Evolutionary conservation across 2,888 invertebrate species (phyloP), one percentile per base, ranked within the genome.

Genomic region (Pseudococcus viburni): DNA sequence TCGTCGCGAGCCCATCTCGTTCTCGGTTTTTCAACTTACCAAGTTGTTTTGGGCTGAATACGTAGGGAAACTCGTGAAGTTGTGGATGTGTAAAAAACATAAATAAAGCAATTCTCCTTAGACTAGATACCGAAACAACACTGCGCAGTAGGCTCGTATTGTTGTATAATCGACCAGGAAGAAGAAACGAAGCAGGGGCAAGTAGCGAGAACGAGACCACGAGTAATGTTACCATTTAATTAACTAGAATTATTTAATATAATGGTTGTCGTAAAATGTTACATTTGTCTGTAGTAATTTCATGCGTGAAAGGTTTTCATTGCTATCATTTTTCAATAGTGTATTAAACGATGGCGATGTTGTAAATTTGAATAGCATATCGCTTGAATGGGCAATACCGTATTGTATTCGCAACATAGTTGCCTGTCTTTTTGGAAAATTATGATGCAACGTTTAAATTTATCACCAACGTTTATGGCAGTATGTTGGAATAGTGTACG

Each of bases 211-310:
- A 73, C 73, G 8, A 73, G 73, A 73, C 73, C 39, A 17, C 73
- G 33, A 73, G 73, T 73, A 33, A 73, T 73, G 73, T 33, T 73
- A 33, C 33, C 73, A 73, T 73, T 73, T 73, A 73, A 73, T 73
- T 73, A 73, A 73, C 73, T 73, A 73, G 73, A 73, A 73, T 73
- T 73, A 73, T 73, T 73, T 73, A 73, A 73, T 73, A 73, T 73
- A 73, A 73, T 73, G 73, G 73, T 19, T 73, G 73, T 73, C 33
- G 73, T 73, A 73, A 73, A 73, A 73, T 33, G 73, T 73, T 73
- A 73, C 73, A 73, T 73, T 73, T 73, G 73, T 73, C 73, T 33
- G 73, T 73, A 64, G 73, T 73, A 73, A 73, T 73, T 73, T 73
- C 73, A 73, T 73, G 73, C 73, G 73, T 73, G 73, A 73, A 73